Evolutionary conservation across 2,113 vertebrate genomes (phyloP).

Genomic region (Atlantisia rogersi): DNA sequence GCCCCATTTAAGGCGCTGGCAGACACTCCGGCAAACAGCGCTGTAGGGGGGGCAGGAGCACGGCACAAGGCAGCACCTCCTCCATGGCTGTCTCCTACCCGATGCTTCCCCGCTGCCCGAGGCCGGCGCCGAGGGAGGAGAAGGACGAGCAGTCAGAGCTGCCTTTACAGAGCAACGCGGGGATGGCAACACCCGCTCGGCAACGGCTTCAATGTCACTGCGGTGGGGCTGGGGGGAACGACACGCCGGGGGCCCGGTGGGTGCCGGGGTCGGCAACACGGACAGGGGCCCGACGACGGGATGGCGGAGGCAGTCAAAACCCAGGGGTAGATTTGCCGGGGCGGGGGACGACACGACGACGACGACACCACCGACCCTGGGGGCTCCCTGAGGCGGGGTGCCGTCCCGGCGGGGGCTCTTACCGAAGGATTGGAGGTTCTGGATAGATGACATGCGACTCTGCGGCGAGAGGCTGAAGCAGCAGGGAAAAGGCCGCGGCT

Average conservation of each 20-base stretch:
- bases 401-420: constrained; percentile 26
- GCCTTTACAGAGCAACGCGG: neutral
- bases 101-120: neutral
- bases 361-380: neutral
- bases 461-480: constrained; percentile 76
- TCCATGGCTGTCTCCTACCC: neutral
- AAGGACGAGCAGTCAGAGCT: neutral
- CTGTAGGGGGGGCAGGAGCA: rapidly evolving
- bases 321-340: neutral
- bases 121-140: neutral
- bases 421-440: constrained; percentile 92
- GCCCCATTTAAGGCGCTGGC: neutral
- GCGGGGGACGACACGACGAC: neutral
- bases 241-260: neutral
- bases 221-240: neutral
- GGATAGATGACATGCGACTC: constrained; percentile 92
- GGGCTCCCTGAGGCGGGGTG: neutral
- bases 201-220: neutral
- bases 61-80: neutral
- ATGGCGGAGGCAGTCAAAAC: neutral
- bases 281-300: no score
- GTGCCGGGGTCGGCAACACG: neutral
- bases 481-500: constrained; percentile 71
- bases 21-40: no score
- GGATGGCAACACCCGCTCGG: neutral